phyloP scores from a whole-genome alignment of 2,888 invertebrate genomes.

The Microplitis deprimator region DNA sequence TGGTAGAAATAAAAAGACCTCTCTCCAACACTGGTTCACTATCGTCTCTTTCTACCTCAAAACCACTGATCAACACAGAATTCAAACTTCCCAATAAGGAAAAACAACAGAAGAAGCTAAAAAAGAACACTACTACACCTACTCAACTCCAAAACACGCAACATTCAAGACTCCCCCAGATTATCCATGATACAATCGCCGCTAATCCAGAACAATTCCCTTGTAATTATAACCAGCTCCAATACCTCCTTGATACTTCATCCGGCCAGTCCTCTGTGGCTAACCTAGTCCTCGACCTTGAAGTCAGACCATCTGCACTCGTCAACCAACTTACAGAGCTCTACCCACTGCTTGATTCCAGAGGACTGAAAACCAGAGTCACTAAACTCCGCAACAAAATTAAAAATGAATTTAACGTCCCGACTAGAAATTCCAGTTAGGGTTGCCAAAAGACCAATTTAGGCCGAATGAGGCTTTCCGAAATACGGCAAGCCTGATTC shows the following conservation, averaged over 20 bases:
- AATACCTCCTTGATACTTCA: neutral
- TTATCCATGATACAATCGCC: neutral
- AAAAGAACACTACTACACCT: neutral
- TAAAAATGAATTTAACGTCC: too few species aligned
- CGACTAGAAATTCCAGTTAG: too few species aligned
- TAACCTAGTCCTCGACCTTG: neutral
- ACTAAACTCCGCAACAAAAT: too few species aligned
- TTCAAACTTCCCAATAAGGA: neutral
- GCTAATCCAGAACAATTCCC: too few species aligned
- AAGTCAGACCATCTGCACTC: neutral
- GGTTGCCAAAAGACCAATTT: too few species aligned
- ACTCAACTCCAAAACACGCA: neutral
- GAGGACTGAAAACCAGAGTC: too few species aligned
- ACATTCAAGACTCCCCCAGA: neutral
- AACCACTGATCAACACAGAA: neutral
- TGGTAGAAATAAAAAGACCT: neutral
- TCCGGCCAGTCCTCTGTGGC: neutral
- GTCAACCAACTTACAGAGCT: neutral
- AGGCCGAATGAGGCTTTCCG: too few species aligned
- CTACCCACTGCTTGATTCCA: neutral
- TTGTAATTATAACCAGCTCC: neutral
- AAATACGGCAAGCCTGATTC: too few species aligned
- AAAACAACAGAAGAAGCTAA: neutral
- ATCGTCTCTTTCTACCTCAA: too few species aligned
- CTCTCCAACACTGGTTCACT: neutral